Percentiles rank a stretch among this genome's conserved stretches.
Evolutionary conservation across 2,113 vertebrate genomes (phyloP).

Genomic region (Uropsilus gracilis): DNA sequence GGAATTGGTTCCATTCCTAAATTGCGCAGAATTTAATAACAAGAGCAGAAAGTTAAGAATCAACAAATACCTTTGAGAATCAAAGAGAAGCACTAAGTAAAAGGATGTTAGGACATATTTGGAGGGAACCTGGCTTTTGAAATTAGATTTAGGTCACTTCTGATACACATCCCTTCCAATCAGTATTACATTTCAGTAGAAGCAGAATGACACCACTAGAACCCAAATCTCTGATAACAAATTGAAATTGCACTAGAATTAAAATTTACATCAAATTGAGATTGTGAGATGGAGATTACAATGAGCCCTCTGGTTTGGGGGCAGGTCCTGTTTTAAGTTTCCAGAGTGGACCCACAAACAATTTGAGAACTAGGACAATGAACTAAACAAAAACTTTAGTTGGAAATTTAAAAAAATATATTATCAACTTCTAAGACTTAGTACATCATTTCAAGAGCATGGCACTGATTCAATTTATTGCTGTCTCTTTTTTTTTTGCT

Average conservation of each 20-base stretch:
- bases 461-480: slow-evolving; percentile 86
- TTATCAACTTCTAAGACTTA: slow-evolving; percentile 84
- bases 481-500: slow-evolving; percentile 81
- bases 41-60: slow-evolving; percentile 43
- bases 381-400: slow-evolving; percentile 74
- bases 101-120: not conserved
- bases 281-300: slow-evolving; percentile 45
- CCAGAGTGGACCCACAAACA: slow-evolving; percentile 75
- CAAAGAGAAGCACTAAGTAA: not conserved
- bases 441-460: slow-evolving; percentile 85
- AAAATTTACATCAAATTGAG: slow-evolving; percentile 3
- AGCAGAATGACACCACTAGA: slow-evolving; percentile 50
- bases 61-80: slow-evolving; percentile 23
- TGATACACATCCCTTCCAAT: not conserved
- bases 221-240: slow-evolving; percentile 48
- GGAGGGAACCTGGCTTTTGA: not conserved
- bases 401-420: slow-evolving; percentile 83
- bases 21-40: slow-evolving; percentile 40
- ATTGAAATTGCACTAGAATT: slow-evolving; percentile 71
- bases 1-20: slow-evolving; percentile 46
- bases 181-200: slow-evolving; percentile 53
- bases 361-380: slow-evolving; percentile 80
- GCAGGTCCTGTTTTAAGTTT: slow-evolving; percentile 67
- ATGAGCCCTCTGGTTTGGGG: not conserved
- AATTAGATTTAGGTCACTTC: slow-evolving; percentile 51